Base-by-base conservation (phyloP, 2,113 vertebrate genomes). In the Dryoscopus gambensis region DNA sequence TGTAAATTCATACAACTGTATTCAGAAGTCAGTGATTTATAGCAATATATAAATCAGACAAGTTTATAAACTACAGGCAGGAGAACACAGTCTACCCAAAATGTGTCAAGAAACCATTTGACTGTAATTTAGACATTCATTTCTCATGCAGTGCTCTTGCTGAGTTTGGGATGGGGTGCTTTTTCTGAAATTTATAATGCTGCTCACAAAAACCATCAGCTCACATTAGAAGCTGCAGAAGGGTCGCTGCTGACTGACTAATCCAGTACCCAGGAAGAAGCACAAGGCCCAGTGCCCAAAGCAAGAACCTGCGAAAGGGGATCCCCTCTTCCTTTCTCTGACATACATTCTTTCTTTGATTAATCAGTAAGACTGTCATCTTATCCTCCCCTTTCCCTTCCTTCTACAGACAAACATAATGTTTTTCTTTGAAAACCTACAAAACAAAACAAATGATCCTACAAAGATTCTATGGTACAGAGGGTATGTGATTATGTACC, bases 1-100 rank as follows among this genome's bases (percentile, higher is more conserved):
- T 4, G 5, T 88, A 87, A 93, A 91, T 87, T 75, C 42, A 39
- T 33, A 65, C 6, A 77, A 57, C 4, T 7, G 3, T 65, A 64
- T 68, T 75, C 84, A 93, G 53, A 84, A 78, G 10, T n/a, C 52
- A 62, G 40, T 55, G 49, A 95, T 91, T 91, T 94, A 85, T 33
- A 52, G n/a, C 42, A 64, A 87, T 20, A 65, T 13, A 87, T 73
- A 93, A 84, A 94, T 84, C 57, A 76, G 35, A n/a, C 9, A 75
- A 33, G 57, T 87, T 93, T 65, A 89, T 79, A 69, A 94, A 49
- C 53, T 46, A 25, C 65, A 73, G 62, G 74, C 65, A 79, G 37
- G 18, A 86, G 71, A 92, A 67, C 27, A 80, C 0, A 4, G 44
- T 64, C 59, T 87, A 84, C 57, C 33, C 35, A 60, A 39, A 86